Percentiles rank a stretch among this genome's conserved stretches.
These are phyloP conservation scores for Archips xylosteana DNA, from an alignment of 2,888 invertebrate genomes.

Conservation along the genomic window DNA sequence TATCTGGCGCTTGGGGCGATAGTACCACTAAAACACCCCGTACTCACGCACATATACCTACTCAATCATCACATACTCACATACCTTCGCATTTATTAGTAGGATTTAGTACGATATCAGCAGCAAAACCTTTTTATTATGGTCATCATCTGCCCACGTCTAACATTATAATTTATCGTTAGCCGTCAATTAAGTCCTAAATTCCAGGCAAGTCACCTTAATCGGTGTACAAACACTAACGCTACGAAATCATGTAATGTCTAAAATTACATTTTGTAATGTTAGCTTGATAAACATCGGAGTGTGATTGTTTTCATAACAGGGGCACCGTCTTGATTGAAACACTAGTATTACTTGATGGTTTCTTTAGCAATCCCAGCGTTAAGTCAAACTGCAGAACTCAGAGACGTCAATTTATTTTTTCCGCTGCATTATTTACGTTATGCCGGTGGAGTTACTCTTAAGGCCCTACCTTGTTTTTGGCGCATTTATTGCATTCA, in stretches of 20 bases:
- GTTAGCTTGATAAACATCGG: slow-evolving; percentile 56
- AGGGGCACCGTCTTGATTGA: slow-evolving; percentile 43
- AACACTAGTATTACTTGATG: slow-evolving; percentile 9
- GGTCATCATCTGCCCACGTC: slow-evolving; percentile 10
- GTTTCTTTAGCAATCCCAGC: not conserved
- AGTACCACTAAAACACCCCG: too few species aligned
- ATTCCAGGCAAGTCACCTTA: slow-evolving; percentile 27
- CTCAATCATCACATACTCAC: too few species aligned
- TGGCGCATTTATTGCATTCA: too few species aligned
- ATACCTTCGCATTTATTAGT: too few species aligned
- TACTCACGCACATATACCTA: too few species aligned
- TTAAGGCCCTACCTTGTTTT: too few species aligned
- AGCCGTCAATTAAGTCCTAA: slow-evolving; percentile 22
- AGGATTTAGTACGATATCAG: not conserved
- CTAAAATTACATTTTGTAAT: slow-evolving; percentile 52
- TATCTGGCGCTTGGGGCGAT: too few species aligned
- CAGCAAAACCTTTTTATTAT: slow-evolving; percentile 9
- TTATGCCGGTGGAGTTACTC: too few species aligned
- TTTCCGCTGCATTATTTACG: not conserved
- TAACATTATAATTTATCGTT: slow-evolving; percentile 26
- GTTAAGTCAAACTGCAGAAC: not conserved
- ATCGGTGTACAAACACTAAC: slow-evolving; percentile 33
- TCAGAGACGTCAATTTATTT: not conserved
- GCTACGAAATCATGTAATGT: slow-evolving; percentile 18
- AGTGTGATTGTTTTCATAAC: slow-evolving; percentile 56